Percentiles rank a stretch among this genome's conserved stretches.
Evolutionary conservation across 2,888 invertebrate species (phyloP).

Genomic region (Agonopterix arenella): DNA sequence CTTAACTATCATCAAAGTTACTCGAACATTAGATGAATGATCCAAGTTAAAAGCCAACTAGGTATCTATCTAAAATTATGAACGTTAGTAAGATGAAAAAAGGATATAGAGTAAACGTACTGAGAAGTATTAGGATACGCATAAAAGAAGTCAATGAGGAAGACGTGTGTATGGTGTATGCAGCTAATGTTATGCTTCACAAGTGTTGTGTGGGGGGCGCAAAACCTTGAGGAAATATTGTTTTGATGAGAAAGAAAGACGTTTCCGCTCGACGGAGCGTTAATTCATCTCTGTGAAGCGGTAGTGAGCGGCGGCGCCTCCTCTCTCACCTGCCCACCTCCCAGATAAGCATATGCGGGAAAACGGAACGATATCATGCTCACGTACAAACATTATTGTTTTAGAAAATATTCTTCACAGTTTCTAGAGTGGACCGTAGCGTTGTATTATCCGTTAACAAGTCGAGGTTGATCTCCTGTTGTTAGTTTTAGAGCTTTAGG

Average conservation of each 20-base stretch:
- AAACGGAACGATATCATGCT: constrained; percentile 6
- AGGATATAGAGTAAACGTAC: too few relatives aligned
- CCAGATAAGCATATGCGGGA: constrained; percentile 9
- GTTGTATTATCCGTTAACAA: too few relatives aligned
- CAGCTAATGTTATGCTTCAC: not conserved
- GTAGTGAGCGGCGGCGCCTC: constrained; percentile 21
- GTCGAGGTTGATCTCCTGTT: too few relatives aligned
- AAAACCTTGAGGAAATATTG: constrained; percentile 28
- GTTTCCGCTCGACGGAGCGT: constrained; percentile 54
- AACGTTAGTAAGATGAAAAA: too few relatives aligned
- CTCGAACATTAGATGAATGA: too few relatives aligned
- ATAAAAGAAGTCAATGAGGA: too few relatives aligned
- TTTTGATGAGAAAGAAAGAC: constrained; percentile 43
- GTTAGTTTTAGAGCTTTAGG: too few relatives aligned
- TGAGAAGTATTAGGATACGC: too few relatives aligned
- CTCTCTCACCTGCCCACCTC: constrained; percentile 6
- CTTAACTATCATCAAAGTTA: constrained; percentile 1
- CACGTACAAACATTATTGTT: constrained; percentile 5
- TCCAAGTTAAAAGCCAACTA: too few relatives aligned
- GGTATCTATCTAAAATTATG: too few relatives aligned
- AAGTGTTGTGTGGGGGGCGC: not conserved
- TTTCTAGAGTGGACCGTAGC: not conserved
- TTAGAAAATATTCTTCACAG: not conserved
- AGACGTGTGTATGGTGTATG: too few relatives aligned
- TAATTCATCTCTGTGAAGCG: constrained; percentile 41